These are phyloP conservation scores for Neoitamus cyanurus DNA, from an alignment of 2,888 invertebrate species.

Conservation along the genomic window DNA sequence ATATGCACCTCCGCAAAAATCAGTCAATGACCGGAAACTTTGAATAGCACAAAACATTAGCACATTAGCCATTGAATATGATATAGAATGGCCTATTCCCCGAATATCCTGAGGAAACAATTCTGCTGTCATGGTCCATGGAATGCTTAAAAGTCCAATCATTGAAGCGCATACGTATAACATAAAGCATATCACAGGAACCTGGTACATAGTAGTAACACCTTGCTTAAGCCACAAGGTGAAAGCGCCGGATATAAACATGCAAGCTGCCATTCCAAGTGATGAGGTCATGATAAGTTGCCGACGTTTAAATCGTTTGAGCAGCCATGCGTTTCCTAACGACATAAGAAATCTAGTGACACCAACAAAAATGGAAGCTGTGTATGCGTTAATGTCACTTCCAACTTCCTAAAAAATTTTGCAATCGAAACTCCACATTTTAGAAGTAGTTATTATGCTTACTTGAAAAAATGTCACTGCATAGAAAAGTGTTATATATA, in stretches of 20 bases:
- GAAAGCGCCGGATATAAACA: conserved; percentile 70
- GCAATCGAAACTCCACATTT: background rate
- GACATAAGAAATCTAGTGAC: conserved; percentile 71
- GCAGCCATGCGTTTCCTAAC: conserved; percentile 69
- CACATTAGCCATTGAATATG: conserved; percentile 70
- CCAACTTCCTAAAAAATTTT: conserved; percentile 67
- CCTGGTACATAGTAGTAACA: conserved; percentile 62
- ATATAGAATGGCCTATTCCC: conserved; percentile 71
- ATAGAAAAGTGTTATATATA: conserved; percentile 73
- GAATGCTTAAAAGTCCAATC: conserved; percentile 72
- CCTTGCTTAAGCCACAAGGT: conserved; percentile 67
- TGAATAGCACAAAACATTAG: conserved; percentile 72
- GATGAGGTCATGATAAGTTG: conserved; percentile 69
- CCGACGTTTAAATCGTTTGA: conserved; percentile 69
- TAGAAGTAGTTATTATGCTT: conserved; percentile 45
- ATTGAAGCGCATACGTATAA: conserved; percentile 72
- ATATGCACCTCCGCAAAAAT: conserved; percentile 66
- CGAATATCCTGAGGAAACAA: conserved; percentile 72
- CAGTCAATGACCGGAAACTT: conserved; percentile 65
- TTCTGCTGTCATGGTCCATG: conserved; percentile 76
- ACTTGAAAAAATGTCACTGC: conserved; percentile 72
- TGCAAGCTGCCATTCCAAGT: conserved; percentile 70
- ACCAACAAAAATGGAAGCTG: conserved; percentile 71
- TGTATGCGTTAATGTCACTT: conserved; percentile 67
- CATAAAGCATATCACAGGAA: conserved; percentile 69